Base-by-base conservation (phyloP, 2,888 invertebrate genomes). In the Boloria selene region DNA sequence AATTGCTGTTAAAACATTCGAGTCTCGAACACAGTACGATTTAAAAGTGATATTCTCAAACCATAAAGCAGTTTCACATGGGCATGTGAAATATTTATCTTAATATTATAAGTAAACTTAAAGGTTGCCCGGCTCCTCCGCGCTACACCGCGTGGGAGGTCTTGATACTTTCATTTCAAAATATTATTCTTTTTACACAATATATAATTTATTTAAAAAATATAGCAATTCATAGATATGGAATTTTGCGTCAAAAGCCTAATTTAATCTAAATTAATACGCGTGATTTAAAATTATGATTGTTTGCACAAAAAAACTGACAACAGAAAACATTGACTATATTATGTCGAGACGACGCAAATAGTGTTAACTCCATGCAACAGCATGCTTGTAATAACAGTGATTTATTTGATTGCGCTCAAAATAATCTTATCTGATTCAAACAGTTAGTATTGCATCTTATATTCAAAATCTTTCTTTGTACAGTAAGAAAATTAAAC, bases 31-130 rank as follows among this genome's bases (percentile, higher is more conserved):
- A 82, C 82, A 83, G 87, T 83, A 87, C 86, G 88, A 88, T 88
- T 89, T 89, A 85, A 87, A 88, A 89, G 88, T 88, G 86, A 90
- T 91, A 90, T 90, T 90, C 87, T 88, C 87, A 84, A 87, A 82
- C 88, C 89, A 89, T 91, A 90, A 91, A 90, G 88, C 84, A 86
- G 88, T 89, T 91, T 92, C 91, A 90, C 92, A 85, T 84, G 82
- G 78, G 77, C 82, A 85, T 90, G 92, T 89, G 91, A 92, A 92
- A 92, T 91, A 90, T 91, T 90, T 92, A 90, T 85, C 88, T 86
- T 91, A 90, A 92, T 92, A 90, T 90, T 90, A 91, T 91, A 92
- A 88, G 92, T 91, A 90, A 92, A 92, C 91, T 85, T 86, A 82
- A 86, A 82, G 79, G 81, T 79, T 78, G 77, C 76, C 75, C 76